Base-by-base conservation (phyloP, 2,888 invertebrate genomes). In the Philaethria dido region DNA sequence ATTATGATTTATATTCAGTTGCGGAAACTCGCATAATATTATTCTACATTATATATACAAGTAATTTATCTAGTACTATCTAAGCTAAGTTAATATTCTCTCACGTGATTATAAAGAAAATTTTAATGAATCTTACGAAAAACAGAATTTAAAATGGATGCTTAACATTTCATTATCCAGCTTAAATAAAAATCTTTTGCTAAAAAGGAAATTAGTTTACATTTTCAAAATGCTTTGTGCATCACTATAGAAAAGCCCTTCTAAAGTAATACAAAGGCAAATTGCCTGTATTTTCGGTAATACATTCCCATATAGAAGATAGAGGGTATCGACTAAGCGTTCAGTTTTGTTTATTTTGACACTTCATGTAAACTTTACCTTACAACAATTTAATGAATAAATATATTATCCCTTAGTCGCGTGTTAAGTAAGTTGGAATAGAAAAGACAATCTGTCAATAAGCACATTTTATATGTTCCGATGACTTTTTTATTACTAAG, bases 181-280 rank as follows among this genome's bases (percentile, higher is more conserved):
- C 65, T 57, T 50, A 64, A 55, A 64, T 63, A 64, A 65, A 64
- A 59, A 60, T 65, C 59, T 52, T 65, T 20, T 60, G 52, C 59
- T 48, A 60, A 60, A 52, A 59, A 65, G 65, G 50, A 65, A 65
- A 60, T 65, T 65, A 65, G 65, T 65, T 65, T 65, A 50, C 65
- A 52, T 65, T 65, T 60, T 52, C 25, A 65, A 60, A 65, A 65
- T 65, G 50, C 65, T 65, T 65, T 65, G 59, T 65, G 65, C 64
- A 65, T 47, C 55, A 47, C 55, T 55, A 57, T 64, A 64, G 22
- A 45, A 57, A 64, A 64, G 6, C 55, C 39, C 55, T 64, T 64
- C 47, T 64, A 59, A 65, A 59, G 48, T 65, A 65, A 65, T 65
- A 50, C 59, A 65, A 45, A 54, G 47, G 11, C 57, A 22, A 57